A percentile compares a stretch with the other conserved stretches of the same genome.
These are phyloP conservation scores for Myiothlypis chrysogaster DNA, from an alignment of 2,797 vertebrate species.

Conservation along the genomic window DNA sequence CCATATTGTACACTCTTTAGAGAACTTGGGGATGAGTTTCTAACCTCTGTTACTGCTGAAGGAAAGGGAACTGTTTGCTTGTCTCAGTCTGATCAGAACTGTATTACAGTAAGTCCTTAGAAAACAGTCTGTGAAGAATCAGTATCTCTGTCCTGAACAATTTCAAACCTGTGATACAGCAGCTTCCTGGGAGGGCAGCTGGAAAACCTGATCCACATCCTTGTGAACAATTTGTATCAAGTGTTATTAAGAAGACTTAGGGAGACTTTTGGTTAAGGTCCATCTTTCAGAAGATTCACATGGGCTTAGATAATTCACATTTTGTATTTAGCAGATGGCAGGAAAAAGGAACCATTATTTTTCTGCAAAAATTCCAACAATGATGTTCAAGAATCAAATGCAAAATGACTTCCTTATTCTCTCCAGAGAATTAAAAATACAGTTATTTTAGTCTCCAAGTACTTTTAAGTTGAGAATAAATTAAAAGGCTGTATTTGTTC, in stretches of 20 bases:
- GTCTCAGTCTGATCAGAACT: not conserved
- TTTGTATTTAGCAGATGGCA: not conserved
- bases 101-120: not conserved
- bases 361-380: not conserved
- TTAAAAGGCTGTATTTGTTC: not conserved
- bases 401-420: not conserved
- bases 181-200: not conserved
- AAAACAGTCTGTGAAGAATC: not conserved
- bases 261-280: not conserved
- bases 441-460: not conserved
- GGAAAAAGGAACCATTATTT: not conserved
- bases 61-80: not conserved
- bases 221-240: not conserved
- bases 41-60: not conserved
- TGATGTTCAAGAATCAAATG: not conserved
- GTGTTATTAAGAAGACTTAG: not conserved
- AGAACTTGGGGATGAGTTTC: not conserved
- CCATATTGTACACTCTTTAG: not conserved
- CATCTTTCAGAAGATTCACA: not conserved
- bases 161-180: not conserved
- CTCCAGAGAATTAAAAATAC: not conserved
- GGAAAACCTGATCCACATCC: not conserved
- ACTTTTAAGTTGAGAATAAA: not conserved
- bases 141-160: not conserved
- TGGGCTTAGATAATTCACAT: not conserved